Percentiles rank a stretch among this genome's conserved stretches.
Conservation (phyloP, 2,113 vertebrate species). For the Eupsittula cactorum region DNA sequence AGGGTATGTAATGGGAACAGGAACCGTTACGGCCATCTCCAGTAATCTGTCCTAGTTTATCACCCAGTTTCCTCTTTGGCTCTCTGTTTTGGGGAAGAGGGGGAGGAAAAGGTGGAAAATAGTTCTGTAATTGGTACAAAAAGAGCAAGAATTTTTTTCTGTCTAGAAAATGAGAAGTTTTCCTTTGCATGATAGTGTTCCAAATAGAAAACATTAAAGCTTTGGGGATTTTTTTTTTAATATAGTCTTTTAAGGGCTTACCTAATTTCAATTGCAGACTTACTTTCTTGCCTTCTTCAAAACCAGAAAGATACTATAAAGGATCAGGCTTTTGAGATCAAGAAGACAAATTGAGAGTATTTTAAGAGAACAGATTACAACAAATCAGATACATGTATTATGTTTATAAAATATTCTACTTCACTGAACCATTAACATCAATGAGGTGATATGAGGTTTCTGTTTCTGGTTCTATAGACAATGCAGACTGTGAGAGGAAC, state of each 20-base stretch:
- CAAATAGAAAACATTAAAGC: background rate
- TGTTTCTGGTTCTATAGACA: background rate
- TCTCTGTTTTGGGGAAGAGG: background rate
- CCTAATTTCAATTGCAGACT: background rate
- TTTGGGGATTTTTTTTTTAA: background rate
- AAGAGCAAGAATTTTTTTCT: background rate
- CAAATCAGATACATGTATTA: background rate
- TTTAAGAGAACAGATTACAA: background rate
- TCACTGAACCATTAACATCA: background rate
- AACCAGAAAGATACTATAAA: background rate
- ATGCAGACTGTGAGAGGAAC: background rate
- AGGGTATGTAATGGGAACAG: background rate
- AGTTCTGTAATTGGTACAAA: background rate
- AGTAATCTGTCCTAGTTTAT: background rate
- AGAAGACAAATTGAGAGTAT: background rate
- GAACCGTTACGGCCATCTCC: background rate
- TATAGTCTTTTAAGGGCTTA: background rate
- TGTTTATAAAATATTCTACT: background rate
- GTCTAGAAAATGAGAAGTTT: background rate
- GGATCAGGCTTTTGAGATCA: background rate
- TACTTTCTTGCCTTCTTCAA: background rate
- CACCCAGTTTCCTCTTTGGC: background rate
- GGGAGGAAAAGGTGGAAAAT: background rate
- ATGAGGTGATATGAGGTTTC: background rate
- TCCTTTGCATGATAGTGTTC: background rate